Evolutionary conservation across 2,888 invertebrate species (phyloP).

Genomic region (Eristalis tenax): DNA sequence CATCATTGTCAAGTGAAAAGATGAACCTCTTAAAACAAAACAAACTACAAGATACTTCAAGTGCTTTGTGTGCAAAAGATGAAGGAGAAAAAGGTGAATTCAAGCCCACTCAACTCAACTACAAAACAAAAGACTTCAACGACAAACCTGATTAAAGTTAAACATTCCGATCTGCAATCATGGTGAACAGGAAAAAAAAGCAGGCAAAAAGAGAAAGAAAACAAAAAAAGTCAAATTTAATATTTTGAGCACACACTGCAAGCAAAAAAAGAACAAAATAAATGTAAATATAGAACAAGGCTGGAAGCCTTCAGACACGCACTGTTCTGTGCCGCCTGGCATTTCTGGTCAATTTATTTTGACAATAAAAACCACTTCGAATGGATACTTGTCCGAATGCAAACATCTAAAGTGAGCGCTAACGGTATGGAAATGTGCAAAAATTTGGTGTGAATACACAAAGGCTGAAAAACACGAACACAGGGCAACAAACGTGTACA

Average conservation of each 20-base stretch:
- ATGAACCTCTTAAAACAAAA: not conserved
- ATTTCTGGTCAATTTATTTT: conserved; percentile 36
- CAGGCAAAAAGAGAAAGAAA: conserved; percentile 23
- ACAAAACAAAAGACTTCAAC: conserved; percentile 79
- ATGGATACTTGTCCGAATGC: not conserved
- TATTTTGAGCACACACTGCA: conserved; percentile 22
- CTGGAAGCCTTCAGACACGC: conserved; percentile 18
- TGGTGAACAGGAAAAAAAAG: conserved; percentile 50
- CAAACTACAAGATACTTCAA: conserved; percentile 18
- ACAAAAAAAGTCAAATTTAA: conserved; percentile 33
- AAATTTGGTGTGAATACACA: not conserved
- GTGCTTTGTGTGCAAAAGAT: conserved; percentile 50
- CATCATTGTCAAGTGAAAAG: conserved; percentile 23
- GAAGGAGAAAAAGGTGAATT: not conserved
- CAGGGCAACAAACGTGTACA: not conserved
- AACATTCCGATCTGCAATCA: conserved; percentile 79
- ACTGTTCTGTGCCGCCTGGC: not conserved
- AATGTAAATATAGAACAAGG: conserved; percentile 56
- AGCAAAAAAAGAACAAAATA: conserved; percentile 3
- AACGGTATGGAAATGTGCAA: conserved; percentile 3
- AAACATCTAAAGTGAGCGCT: not conserved
- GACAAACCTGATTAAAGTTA: conserved; percentile 81
- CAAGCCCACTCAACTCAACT: conserved; percentile 22
- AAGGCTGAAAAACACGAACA: not conserved
- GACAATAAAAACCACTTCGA: conserved; percentile 1